Base-by-base conservation (phyloP, 2,888 invertebrate species). In the Morpho deidamia region DNA sequence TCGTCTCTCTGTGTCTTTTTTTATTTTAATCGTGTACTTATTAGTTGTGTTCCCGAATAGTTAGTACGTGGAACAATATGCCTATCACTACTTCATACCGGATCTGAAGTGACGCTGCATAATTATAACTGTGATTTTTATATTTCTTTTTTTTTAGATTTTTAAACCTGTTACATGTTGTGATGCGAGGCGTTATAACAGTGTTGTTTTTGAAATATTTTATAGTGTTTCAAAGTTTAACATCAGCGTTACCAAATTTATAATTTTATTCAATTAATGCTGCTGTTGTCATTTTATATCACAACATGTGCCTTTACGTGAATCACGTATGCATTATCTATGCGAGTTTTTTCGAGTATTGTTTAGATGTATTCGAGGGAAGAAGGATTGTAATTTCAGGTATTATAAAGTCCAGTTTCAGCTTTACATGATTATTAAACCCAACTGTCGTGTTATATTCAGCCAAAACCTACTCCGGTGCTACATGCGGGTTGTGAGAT, bases 81-180 rank as follows among this genome's bases (percentile, higher is more conserved):
- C 78, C 76, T 77, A 79, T 80, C 73, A 72, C 72, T 78, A 74
- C 83, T 83, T 83, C 81, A 77, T 74, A 79, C 80, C 78, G 77
- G 77, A 82, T 83, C 81, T 83, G 81, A 86, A 82, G 84, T 83
- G 84, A 85, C 85, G 80, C 85, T 82, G 89, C 89, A 88, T 89
- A 88, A 88, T 88, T 85, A 71, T 79, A 88, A 86, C 89, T 89
- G 89, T 89, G 89, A 89, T 89, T 87, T 87, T 88, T 89, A 83
- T 85, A 83, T 81, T 81, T 81, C 73, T 78, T 78, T 78, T 78
- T 77, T 79, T 81, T 77, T 81, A 87, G 81, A 79, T 79, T 69
- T 78, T 86, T 86, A 84, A 81, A 82, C 76, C 81, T 84, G 82
- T 80, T 81, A 82, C 87, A 82, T 84, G 85, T 87, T 88, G 87